Conservation (phyloP, 2,113 vertebrate species). For the Menidia beryllina region DNA sequence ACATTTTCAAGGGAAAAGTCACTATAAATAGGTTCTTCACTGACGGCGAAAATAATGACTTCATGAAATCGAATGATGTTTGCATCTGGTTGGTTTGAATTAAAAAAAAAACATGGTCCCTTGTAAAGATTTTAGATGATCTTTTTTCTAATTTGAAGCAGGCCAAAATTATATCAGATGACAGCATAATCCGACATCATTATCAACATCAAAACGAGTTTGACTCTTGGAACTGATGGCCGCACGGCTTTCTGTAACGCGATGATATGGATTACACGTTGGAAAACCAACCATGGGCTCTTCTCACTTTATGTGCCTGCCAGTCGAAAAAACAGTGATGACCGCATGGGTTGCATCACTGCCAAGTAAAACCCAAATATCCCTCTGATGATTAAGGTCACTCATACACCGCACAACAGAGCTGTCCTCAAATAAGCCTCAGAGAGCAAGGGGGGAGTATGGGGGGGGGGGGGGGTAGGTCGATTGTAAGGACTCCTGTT, state of each 20-base stretch:
- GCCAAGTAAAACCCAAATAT: constrained; percentile 77
- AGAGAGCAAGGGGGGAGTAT: constrained; percentile 3
- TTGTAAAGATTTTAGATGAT: constrained; percentile 64
- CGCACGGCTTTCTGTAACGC: constrained; percentile 60
- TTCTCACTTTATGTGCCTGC: constrained; percentile 63
- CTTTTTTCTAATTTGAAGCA: constrained; percentile 68
- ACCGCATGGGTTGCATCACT: constrained; percentile 45
- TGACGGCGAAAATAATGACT: constrained; percentile 2
- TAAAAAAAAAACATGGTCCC: constrained; percentile 10
- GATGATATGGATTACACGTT: constrained; percentile 80
- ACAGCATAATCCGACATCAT: constrained; percentile 74
- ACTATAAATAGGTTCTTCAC: constrained; percentile 8
- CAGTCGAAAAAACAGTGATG: constrained; percentile 68
- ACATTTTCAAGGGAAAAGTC: constrained; percentile 29
- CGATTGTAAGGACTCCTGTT: constrained; percentile 15
- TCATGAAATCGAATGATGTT: constrained; percentile 52
- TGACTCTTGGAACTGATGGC: constrained; percentile 39
- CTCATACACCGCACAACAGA: constrained; percentile 61
- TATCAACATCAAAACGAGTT: constrained; percentile 65
- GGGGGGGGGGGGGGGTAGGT: neutral
- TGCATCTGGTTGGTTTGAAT: constrained; percentile 46
- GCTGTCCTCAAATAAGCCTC: constrained; percentile 59
- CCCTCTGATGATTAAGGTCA: constrained; percentile 82
- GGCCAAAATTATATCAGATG: constrained; percentile 72
- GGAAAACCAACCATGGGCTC: constrained; percentile 69